A percentile compares a stretch with the other conserved stretches of the same genome.
phyloP scores from a whole-genome alignment of 2,888 invertebrate genomes.

The Aromia moschata region DNA sequence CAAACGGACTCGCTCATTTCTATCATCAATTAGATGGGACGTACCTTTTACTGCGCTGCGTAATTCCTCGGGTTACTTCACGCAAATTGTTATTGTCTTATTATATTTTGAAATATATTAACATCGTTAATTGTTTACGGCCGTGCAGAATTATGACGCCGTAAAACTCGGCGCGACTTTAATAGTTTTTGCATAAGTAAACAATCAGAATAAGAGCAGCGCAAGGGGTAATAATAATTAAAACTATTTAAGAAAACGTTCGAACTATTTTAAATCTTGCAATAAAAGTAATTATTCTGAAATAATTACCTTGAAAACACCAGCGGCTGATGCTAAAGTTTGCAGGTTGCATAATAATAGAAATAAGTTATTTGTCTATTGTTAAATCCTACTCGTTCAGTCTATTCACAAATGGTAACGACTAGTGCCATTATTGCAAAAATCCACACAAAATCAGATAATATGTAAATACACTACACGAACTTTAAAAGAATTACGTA shows the following conservation, averaged over 20 bases:
- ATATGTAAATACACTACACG: too few species aligned
- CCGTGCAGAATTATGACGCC: conserved; percentile 18
- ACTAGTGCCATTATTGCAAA: too few species aligned
- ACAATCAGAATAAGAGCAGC: conserved; percentile 1
- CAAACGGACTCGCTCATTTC: conserved; percentile 18
- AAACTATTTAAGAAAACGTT: not conserved
- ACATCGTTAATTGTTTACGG: conserved; percentile 32
- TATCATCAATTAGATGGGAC: conserved; percentile 20
- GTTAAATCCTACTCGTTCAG: too few species aligned
- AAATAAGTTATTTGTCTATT: too few species aligned
- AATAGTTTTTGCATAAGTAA: conserved; percentile 18
- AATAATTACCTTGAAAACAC: too few species aligned
- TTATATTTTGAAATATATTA: conserved; percentile 31
- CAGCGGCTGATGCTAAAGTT: too few species aligned
- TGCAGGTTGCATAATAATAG: too few species aligned
- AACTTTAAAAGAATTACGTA: too few species aligned
- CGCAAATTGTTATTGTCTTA: conserved; percentile 30
- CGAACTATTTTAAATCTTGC: not conserved
- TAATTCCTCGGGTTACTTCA: conserved; percentile 18
- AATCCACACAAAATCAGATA: too few species aligned
- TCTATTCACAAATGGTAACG: too few species aligned
- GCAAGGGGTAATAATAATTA: not conserved
- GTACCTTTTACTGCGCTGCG: conserved; percentile 22
- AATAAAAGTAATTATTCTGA: too few species aligned
- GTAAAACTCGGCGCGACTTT: conserved; percentile 26